Conservation (phyloP, 2,888 invertebrate species). For the Sycophila texana region DNA sequence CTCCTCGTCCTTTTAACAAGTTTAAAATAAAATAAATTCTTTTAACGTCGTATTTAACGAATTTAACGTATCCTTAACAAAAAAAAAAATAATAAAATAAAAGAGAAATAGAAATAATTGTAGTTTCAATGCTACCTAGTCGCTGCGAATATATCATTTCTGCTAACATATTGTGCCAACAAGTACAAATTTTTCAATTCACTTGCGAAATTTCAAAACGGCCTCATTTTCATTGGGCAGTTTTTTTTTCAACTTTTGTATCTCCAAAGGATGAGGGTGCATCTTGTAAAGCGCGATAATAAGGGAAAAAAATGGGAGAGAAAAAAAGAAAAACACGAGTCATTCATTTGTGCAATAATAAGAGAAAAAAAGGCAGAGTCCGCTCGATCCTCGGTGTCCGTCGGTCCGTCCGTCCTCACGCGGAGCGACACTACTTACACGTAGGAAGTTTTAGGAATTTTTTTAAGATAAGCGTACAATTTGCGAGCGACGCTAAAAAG, state of each 20-base stretch:
- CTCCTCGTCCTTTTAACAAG: slow-evolving; percentile 40
- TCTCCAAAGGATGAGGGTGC: too few relatives aligned
- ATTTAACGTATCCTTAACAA: background rate
- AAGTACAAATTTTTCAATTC: slow-evolving; percentile 56
- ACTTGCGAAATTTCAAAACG: slow-evolving; percentile 8
- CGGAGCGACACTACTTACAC: slow-evolving; percentile 69
- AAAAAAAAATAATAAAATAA: too few relatives aligned
- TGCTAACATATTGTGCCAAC: slow-evolving; percentile 54
- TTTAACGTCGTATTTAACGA: slow-evolving; percentile 8
- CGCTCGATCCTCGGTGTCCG: slow-evolving; percentile 74
- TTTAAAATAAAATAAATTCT: slow-evolving; percentile 26
- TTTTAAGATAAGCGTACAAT: slow-evolving; percentile 29
- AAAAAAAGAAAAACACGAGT: slow-evolving; percentile 31
- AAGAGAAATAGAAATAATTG: slow-evolving; percentile 24
- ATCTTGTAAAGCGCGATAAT: background rate
- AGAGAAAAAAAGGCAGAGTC: slow-evolving; percentile 59
- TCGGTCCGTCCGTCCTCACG: slow-evolving; percentile 72
- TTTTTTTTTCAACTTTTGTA: background rate
- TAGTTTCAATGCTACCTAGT: slow-evolving; percentile 49
- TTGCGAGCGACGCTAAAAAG: slow-evolving; percentile 5
- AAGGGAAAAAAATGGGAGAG: background rate
- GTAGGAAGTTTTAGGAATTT: slow-evolving; percentile 45
- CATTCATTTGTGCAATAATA: slow-evolving; percentile 49
- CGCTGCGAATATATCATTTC: slow-evolving; percentile 49
- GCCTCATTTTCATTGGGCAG: slow-evolving; percentile 12